A percentile compares a stretch with the other conserved stretches of the same genome.
Evolutionary conservation across 2,113 vertebrate species (phyloP).

Genomic region (Piprites chloris): DNA sequence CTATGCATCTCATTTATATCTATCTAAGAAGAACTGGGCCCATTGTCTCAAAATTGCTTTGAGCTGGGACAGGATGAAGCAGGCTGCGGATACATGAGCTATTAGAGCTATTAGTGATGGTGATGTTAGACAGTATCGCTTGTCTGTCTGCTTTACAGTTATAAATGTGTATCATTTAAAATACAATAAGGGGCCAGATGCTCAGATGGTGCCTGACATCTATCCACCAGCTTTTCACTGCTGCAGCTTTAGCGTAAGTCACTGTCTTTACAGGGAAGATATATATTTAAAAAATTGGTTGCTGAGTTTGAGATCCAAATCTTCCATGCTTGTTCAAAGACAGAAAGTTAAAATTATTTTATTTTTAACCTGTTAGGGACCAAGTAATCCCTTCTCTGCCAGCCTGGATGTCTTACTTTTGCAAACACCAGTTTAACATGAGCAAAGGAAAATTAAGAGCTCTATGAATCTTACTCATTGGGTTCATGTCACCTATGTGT

Average conservation of each 20-base stretch:
- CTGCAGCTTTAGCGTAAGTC: neutral
- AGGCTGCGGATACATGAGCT: slow-evolving; percentile 39
- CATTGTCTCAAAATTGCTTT: slow-evolving; percentile 45
- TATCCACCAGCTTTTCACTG: neutral
- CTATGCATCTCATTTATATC: slow-evolving; percentile 8
- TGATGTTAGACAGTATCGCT: slow-evolving; percentile 45
- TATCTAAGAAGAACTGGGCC: neutral
- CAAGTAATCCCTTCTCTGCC: neutral
- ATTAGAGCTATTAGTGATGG: slow-evolving; percentile 48
- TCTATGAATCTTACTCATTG: neutral
- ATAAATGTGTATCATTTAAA: slow-evolving; percentile 64
- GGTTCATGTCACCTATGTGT: neutral
- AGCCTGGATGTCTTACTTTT: neutral
- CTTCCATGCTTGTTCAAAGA: neutral
- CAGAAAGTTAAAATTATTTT: neutral
- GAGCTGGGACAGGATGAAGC: slow-evolving; percentile 12
- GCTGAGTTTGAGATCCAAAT: neutral
- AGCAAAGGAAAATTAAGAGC: neutral
- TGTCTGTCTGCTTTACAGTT: slow-evolving; percentile 54
- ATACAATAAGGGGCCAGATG: slow-evolving; percentile 45
- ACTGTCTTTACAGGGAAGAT: neutral
- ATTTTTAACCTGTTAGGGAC: neutral
- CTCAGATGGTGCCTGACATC: slow-evolving; percentile 27
- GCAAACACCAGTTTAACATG: neutral
- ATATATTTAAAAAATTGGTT: neutral